These are phyloP conservation scores for Mamestra brassicae DNA, from an alignment of 2,888 invertebrate species.

Conservation along the genomic window DNA sequence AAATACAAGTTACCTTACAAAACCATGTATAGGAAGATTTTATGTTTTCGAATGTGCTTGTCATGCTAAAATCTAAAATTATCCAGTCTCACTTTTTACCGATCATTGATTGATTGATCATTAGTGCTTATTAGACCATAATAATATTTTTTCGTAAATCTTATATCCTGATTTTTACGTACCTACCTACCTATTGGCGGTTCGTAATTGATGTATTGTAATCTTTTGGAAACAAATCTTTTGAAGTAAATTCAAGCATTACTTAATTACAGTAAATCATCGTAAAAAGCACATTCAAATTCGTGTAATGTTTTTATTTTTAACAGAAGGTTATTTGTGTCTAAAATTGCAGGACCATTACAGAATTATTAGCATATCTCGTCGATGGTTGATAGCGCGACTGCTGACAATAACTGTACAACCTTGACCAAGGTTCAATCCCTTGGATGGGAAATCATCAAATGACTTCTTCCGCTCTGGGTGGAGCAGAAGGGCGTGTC, in stretches of 20 bases:
- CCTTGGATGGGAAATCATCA: no score
- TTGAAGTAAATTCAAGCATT: conserved; percentile 12
- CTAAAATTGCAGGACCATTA: not conserved
- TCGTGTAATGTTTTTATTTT: not conserved
- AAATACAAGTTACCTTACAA: not conserved
- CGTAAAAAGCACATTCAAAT: not conserved
- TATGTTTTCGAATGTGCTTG: conserved; percentile 7
- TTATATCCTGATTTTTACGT: conserved; percentile 24
- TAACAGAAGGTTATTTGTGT: not conserved
- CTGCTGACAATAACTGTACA: not conserved
- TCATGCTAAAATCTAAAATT: conserved; percentile 10
- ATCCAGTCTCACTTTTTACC: conserved; percentile 23
- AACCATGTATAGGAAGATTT: not conserved
- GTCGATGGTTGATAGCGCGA: not conserved
- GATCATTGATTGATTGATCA: conserved; percentile 29
- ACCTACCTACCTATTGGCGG: not conserved
- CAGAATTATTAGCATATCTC: not conserved
- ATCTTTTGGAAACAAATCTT: not conserved
- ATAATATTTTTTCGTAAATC: conserved; percentile 24
- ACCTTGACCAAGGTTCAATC: not conserved
- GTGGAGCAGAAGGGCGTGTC: no score
- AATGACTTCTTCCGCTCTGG: no score
- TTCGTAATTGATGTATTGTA: conserved; percentile 3
- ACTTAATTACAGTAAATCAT: conserved; percentile 9
- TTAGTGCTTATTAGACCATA: conserved; percentile 43